A percentile compares a stretch with the other conserved stretches of the same genome.
These are phyloP conservation scores for Oncorhynchus gorbuscha DNA, from an alignment of 2,113 vertebrate genomes.

Conservation along the genomic window DNA sequence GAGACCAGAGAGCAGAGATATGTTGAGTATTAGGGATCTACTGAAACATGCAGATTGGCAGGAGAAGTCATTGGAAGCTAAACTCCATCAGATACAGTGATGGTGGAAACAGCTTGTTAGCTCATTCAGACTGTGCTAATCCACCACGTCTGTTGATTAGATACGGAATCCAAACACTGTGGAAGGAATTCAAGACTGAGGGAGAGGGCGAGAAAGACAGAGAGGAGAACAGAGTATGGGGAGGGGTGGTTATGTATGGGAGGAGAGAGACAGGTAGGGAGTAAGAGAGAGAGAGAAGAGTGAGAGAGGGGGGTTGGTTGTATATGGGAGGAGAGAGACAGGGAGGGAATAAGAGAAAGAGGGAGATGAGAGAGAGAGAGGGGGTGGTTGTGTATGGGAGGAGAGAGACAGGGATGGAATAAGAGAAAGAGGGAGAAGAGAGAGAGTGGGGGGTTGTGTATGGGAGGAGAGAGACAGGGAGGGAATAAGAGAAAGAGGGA, in stretches of 20 bases:
- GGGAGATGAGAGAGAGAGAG: neutral
- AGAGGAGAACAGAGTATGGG: neutral
- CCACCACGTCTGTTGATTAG: slow-evolving; percentile 63
- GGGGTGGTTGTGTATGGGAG: too few relatives aligned
- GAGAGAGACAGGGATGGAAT: too few relatives aligned
- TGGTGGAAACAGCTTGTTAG: slow-evolving; percentile 56
- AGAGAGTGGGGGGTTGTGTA: too few relatives aligned
- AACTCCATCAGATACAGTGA: slow-evolving; percentile 49
- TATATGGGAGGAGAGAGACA: too few relatives aligned
- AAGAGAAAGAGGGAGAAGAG: too few relatives aligned
- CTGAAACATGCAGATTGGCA: neutral
- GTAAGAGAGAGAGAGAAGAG: neutral
- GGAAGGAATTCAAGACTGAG: slow-evolving; percentile 46
- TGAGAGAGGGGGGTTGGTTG: too few relatives aligned
- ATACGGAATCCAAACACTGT: slow-evolving; percentile 52
- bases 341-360: too few relatives aligned
- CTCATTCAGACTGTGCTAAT: slow-evolving; percentile 49
- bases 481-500: neutral
- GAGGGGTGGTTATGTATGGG: neutral
- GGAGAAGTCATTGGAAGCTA: slow-evolving; percentile 29
- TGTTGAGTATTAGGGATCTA: neutral
- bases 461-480: neutral
- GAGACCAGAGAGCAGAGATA: neutral
- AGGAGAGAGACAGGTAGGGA: neutral
- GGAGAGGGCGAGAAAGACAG: slow-evolving; percentile 36